These are phyloP conservation scores for Cepaea nemoralis DNA, from an alignment of 1,140 invertebrate genomes.

Conservation along the genomic window DNA sequence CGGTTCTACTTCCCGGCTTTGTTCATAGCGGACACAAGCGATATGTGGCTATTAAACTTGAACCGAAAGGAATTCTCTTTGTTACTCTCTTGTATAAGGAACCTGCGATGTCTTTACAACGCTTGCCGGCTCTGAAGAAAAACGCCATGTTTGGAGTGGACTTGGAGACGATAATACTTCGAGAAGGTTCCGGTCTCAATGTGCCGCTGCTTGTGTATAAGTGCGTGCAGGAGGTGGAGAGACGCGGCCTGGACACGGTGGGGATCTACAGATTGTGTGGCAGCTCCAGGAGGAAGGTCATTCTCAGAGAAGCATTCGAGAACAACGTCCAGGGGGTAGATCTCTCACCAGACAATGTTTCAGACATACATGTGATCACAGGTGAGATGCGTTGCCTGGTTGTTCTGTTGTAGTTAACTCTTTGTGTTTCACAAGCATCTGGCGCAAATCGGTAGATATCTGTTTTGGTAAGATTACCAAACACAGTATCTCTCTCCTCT, in stretches of 20 bases:
- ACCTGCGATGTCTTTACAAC: slow-evolving; percentile 85
- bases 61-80: slow-evolving; percentile 93
- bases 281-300: slow-evolving; percentile 94
- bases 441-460: no score
- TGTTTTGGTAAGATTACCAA: no score
- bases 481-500: no score
- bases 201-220: slow-evolving; percentile 90
- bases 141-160: slow-evolving; percentile 88
- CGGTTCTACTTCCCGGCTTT: slow-evolving; percentile 61
- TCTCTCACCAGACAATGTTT: slow-evolving; percentile 94
- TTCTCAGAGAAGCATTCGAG: slow-evolving; percentile 94
- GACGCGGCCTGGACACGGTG: slow-evolving; percentile 94
- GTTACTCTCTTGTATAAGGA: slow-evolving; percentile 93
- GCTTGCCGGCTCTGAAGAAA: slow-evolving; percentile 65
- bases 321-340: slow-evolving; percentile 90
- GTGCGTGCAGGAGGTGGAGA: slow-evolving; percentile 95
- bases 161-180: slow-evolving; percentile 88
- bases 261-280: slow-evolving; percentile 94
- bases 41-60: slow-evolving; percentile 83
- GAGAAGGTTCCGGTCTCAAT: slow-evolving; percentile 78
- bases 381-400: slow-evolving; percentile 55
- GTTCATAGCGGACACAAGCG: slow-evolving; percentile 55
- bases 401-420: no score
- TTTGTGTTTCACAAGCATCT: no score
- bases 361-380: slow-evolving; percentile 78